Evolutionary conservation across 2,888 invertebrate genomes (phyloP).

Genomic region (Capitulum mitella): DNA sequence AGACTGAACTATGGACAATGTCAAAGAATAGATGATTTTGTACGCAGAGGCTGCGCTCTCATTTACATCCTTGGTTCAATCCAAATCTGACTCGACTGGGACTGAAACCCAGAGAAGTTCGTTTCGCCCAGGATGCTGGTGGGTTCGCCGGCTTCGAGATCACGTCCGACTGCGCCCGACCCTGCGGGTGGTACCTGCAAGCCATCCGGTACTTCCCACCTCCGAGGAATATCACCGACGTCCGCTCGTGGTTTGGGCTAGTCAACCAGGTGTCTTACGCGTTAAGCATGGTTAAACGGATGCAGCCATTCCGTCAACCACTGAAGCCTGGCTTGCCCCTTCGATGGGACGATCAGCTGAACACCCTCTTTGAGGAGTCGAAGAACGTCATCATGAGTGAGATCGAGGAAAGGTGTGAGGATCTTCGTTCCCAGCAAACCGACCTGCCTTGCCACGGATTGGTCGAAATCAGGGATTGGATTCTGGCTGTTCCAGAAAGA

Average conservation of each 20-base stretch:
- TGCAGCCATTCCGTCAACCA: constrained; percentile 14
- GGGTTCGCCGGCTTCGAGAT: too few species aligned
- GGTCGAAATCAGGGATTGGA: constrained; percentile 23
- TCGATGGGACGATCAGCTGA: constrained; percentile 6
- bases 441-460: constrained; percentile 27
- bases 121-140: too few species aligned
- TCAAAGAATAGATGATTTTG: too few species aligned
- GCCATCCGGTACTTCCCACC: constrained; percentile 26
- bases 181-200: too few species aligned
- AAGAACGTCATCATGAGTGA: constrained; percentile 22
- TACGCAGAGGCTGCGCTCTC: too few species aligned
- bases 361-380: constrained; percentile 26
- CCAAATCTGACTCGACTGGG: too few species aligned
- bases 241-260: constrained; percentile 29
- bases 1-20: too few species aligned
- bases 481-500: constrained; percentile 28
- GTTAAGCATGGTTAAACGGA: constrained; percentile 17
- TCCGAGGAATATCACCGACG: constrained; percentile 25
- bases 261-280: constrained; percentile 29
- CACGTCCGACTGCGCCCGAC: too few species aligned
- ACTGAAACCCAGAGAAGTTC: too few species aligned
- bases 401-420: background rate
- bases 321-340: constrained; percentile 20
- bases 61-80: too few species aligned
- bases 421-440: constrained; percentile 3